A percentile compares a stretch with the other conserved stretches of the same genome.
Evolutionary conservation across 64 coral and sea anemone species (phyloP).

Genomic region (Stichodactyla helianthus): DNA sequence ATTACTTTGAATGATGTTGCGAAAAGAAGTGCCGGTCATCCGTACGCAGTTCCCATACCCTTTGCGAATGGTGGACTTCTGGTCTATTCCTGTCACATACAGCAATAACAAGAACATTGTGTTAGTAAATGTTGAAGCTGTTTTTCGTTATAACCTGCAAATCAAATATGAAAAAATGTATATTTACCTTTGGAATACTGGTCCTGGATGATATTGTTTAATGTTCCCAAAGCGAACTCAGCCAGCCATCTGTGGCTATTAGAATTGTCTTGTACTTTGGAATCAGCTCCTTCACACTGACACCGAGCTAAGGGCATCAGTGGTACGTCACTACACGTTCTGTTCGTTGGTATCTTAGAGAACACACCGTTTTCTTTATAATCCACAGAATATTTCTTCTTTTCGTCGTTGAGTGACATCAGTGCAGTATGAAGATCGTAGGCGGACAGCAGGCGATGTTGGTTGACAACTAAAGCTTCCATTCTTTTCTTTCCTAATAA

Average conservation of each 20-base stretch:
- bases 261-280: slow-evolving; percentile 41
- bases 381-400: slow-evolving; percentile 1
- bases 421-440: slow-evolving; percentile 60
- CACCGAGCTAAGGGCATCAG: slow-evolving; percentile 53
- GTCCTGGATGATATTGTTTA: slow-evolving; percentile 58
- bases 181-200: slow-evolving; percentile 53
- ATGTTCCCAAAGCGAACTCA: slow-evolving; percentile 55
- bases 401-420: slow-evolving; percentile 36
- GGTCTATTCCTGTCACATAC: not conserved
- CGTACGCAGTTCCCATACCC: slow-evolving; percentile 54
- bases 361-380: slow-evolving; percentile 38
- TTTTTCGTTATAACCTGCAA: too few relatives aligned
- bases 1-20: slow-evolving; percentile 21
- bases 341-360: slow-evolving; percentile 33
- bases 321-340: slow-evolving; percentile 52
- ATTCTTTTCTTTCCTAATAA: slow-evolving; percentile 48
- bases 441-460: slow-evolving; percentile 40
- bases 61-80: not conserved
- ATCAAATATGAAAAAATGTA: not conserved
- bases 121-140: too few relatives aligned
- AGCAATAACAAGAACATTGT: too few relatives aligned
- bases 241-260: slow-evolving; percentile 41
- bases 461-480: slow-evolving; percentile 48
- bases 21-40: slow-evolving; percentile 23
- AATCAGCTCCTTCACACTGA: slow-evolving; percentile 55